phyloP scores from a whole-genome alignment of 2,888 invertebrate genomes.

The Timema podura region DNA sequence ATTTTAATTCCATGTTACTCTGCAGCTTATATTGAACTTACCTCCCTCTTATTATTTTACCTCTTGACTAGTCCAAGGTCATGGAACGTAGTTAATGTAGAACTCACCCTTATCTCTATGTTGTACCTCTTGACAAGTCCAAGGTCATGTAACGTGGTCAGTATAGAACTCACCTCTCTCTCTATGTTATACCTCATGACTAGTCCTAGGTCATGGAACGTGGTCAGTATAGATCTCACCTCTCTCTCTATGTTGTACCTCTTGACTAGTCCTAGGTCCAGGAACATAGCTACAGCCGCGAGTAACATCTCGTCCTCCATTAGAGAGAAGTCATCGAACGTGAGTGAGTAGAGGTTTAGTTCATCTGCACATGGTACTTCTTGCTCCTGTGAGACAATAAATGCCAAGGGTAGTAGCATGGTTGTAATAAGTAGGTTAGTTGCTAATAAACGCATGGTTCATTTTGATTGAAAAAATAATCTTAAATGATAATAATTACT shows the following conservation, averaged over 20 bases:
- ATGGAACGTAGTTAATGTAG: constrained; percentile 43
- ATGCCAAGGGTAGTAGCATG: too few species aligned
- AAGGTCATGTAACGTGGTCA: constrained; percentile 48
- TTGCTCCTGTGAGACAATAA: constrained; percentile 34
- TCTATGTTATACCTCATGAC: constrained; percentile 48
- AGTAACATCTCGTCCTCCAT: constrained; percentile 48
- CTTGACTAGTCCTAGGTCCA: constrained; percentile 47
- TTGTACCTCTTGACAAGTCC: constrained; percentile 47
- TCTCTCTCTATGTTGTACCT: constrained; percentile 49
- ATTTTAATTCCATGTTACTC: too few species aligned
- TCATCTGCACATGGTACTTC: constrained; percentile 43
- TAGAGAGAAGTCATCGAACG: constrained; percentile 51
- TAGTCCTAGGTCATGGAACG: constrained; percentile 49
- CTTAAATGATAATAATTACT: too few species aligned
- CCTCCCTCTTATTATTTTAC: constrained; percentile 49
- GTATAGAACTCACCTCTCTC: constrained; percentile 41
- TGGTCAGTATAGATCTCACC: constrained; percentile 40
- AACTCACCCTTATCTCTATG: constrained; percentile 47
- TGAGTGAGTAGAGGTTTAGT: constrained; percentile 44
- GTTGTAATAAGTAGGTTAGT: too few species aligned
- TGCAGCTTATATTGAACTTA: constrained; percentile 31
- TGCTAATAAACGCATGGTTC: too few species aligned
- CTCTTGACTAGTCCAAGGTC: constrained; percentile 48
- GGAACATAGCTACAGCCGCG: constrained; percentile 49
- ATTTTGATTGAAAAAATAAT: too few species aligned